Percentiles rank a stretch among this genome's conserved stretches.
Conservation (phyloP, 2,888 invertebrate genomes). For the Nipponacmea schrenckii region DNA sequence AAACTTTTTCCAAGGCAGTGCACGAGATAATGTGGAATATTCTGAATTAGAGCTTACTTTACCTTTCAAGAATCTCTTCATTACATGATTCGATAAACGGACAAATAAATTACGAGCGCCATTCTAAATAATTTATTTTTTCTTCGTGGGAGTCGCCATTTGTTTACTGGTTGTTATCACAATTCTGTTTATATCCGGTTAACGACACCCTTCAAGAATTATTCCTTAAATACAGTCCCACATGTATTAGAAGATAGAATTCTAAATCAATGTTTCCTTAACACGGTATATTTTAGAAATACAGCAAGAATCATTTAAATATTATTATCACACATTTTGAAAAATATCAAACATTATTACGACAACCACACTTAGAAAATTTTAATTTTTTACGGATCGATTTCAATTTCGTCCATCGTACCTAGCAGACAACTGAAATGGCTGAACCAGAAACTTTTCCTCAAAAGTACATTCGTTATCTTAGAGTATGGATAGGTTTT, state of each 20-base stretch:
- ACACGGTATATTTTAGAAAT: too few relatives aligned
- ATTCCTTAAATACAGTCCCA: too few relatives aligned
- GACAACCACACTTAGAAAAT: not conserved
- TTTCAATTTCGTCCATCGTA: not conserved
- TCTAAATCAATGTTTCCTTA: too few relatives aligned
- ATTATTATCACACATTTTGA: too few relatives aligned
- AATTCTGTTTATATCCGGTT: not conserved
- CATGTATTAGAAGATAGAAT: too few relatives aligned
- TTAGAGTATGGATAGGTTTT: constrained; percentile 57
- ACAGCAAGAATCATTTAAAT: too few relatives aligned
- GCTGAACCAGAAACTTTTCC: constrained; percentile 11
- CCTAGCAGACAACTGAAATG: constrained; percentile 5
- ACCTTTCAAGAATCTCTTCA: too few relatives aligned
- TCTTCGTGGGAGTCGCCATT: constrained; percentile 18
- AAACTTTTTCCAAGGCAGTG: too few relatives aligned
- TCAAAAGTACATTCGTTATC: constrained; percentile 28
- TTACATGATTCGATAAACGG: too few relatives aligned
- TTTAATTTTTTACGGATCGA: not conserved
- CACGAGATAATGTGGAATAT: too few relatives aligned
- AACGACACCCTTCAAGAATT: not conserved
- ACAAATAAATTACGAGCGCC: too few relatives aligned
- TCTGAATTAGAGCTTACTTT: too few relatives aligned
- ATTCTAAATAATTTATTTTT: not conserved
- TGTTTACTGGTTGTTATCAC: constrained; percentile 31
- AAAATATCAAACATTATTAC: not conserved